Evolutionary conservation across 2,113 vertebrate genomes (phyloP).

Genomic region (Globicephala melas): DNA sequence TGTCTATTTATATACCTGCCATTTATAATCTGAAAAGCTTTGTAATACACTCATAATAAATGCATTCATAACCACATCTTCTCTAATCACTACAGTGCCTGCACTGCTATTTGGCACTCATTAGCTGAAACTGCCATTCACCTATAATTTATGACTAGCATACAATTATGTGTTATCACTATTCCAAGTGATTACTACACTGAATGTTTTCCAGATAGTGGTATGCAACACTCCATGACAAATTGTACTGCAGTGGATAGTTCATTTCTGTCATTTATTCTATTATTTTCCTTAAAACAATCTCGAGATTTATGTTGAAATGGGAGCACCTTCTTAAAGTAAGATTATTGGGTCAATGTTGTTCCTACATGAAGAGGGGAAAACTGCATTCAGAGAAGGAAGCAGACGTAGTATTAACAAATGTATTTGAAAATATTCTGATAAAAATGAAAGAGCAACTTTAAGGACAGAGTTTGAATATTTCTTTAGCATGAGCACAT

Average conservation of each 20-base stretch:
- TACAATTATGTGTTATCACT: slow-evolving; percentile 87
- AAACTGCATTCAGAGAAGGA: neutral
- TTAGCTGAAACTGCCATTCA: slow-evolving; percentile 86
- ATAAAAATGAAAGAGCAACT: neutral
- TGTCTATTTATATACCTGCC: slow-evolving; percentile 74
- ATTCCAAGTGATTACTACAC: slow-evolving; percentile 85
- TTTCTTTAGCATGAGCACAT: neutral
- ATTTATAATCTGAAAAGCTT: slow-evolving; percentile 78
- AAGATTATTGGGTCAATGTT: slow-evolving; percentile 46
- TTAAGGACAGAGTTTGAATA: neutral
- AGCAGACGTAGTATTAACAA: neutral
- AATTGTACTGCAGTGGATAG: slow-evolving; percentile 81
- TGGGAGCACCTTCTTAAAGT: slow-evolving; percentile 58
- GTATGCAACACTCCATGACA: slow-evolving; percentile 79
- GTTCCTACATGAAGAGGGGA: neutral
- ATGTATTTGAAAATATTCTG: neutral
- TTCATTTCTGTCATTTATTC: slow-evolving; percentile 81
- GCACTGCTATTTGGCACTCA: slow-evolving; percentile 81
- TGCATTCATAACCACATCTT: slow-evolving; percentile 82
- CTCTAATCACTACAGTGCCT: slow-evolving; percentile 82
- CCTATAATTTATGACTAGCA: slow-evolving; percentile 85
- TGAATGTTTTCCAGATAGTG: slow-evolving; percentile 85
- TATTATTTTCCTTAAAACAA: slow-evolving; percentile 79
- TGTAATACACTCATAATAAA: slow-evolving; percentile 80
- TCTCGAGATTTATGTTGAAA: slow-evolving; percentile 60